Conservation (phyloP, 2,797 vertebrate genomes). For the Salmo trutta region DNA sequence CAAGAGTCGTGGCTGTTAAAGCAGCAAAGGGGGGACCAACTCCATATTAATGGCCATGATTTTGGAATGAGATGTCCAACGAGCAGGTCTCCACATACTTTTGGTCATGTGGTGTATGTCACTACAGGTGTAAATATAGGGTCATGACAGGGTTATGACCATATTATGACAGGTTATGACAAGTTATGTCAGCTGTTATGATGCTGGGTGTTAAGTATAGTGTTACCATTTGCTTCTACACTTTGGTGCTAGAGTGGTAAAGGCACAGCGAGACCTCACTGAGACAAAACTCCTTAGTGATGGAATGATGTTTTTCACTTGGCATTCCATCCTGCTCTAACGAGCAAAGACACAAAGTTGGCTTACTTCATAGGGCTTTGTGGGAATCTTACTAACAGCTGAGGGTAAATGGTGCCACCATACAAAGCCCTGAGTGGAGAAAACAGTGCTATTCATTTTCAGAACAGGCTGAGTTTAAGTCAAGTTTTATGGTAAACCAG, state of each 20-base stretch:
- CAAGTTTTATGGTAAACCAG: neutral
- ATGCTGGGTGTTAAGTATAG: too few species aligned
- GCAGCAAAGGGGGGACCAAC: too few species aligned
- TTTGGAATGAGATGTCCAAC: too few species aligned
- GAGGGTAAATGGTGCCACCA: neutral
- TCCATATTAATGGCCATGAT: too few species aligned
- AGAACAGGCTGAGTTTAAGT: neutral
- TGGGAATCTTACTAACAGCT: neutral
- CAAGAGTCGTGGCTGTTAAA: too few species aligned
- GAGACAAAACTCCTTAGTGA: neutral
- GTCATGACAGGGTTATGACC: too few species aligned
- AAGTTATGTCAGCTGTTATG: slow-evolving; percentile 14
- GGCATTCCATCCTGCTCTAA: neutral
- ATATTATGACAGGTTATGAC: neutral
- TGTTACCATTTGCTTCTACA: slow-evolving; percentile 12
- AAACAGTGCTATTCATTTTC: neutral
- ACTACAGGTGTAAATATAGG: too few species aligned
- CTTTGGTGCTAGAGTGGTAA: too few species aligned
- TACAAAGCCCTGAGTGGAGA: neutral
- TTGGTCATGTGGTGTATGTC: too few species aligned
- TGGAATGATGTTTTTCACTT: neutral
- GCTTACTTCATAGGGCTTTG: neutral
- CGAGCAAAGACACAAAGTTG: neutral
- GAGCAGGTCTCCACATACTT: too few species aligned
- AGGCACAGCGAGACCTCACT: neutral